These are phyloP conservation scores for pig (Sus scrofa) DNA, from an alignment of 2,113 vertebrate species.

Conservation along the genomic window DNA sequence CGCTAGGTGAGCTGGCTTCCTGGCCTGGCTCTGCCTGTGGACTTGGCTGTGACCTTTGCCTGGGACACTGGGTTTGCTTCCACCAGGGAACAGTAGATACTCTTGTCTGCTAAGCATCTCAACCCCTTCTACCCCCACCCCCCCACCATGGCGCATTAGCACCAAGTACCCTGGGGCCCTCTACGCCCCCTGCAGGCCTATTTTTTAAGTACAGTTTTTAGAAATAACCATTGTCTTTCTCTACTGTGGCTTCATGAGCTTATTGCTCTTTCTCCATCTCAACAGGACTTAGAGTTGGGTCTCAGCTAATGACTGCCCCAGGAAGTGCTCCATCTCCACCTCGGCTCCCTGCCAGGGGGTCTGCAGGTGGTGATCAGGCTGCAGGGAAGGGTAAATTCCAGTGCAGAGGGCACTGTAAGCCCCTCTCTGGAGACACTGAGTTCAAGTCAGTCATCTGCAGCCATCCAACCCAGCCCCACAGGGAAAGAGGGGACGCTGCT, in stretches of 20 bases:
- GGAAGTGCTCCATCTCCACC: neutral
- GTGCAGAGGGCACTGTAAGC: neutral
- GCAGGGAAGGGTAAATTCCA: neutral
- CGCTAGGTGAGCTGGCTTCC: slow-evolving; percentile 79
- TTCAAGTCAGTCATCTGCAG: neutral
- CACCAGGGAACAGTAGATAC: slow-evolving; percentile 88
- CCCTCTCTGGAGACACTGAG: neutral
- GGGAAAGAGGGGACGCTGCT: too few species aligned
- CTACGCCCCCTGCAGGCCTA: neutral
- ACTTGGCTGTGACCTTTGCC: slow-evolving; percentile 75
- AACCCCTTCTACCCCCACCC: neutral
- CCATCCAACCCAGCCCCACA: neutral
- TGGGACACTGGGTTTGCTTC: slow-evolving; percentile 88
- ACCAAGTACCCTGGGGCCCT: neutral
- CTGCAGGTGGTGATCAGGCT: neutral
- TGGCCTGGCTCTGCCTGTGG: slow-evolving; percentile 20
- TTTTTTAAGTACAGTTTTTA: neutral
- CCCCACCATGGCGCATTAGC: rapidly evolving
- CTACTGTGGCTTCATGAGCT: neutral
- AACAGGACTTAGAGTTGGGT: neutral
- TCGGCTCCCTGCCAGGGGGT: neutral
- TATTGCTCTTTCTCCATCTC: neutral
- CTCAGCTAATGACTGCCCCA: neutral
- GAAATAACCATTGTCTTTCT: neutral
- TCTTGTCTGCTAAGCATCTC: neutral